Conservation (phyloP, 1,140 invertebrate genomes). For the Planococcus citri region DNA sequence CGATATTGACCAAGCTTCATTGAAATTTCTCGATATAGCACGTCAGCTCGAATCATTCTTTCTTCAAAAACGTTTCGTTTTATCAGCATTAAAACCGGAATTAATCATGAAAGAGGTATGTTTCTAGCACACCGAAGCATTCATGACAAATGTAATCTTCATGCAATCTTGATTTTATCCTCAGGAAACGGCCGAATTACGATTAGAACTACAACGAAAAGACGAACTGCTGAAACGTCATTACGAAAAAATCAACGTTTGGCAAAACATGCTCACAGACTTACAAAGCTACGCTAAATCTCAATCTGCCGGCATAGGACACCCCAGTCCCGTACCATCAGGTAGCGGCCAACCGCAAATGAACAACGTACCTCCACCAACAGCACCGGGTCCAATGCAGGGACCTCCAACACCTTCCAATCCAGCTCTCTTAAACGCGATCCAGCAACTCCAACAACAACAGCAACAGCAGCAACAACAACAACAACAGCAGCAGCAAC, state of each 20-base stretch:
- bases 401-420: conserved; percentile 17
- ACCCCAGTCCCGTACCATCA: conserved; percentile 19
- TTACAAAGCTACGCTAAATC: conserved; percentile 41
- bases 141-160: conserved; percentile 21
- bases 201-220: conserved; percentile 67
- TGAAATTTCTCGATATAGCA: conserved; percentile 76
- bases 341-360: neutral
- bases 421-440: conserved; percentile 29
- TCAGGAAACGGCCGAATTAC: conserved; percentile 71
- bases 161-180: too few species aligned
- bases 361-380: conserved; percentile 16
- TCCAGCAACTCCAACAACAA: conserved; percentile 40
- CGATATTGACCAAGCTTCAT: conserved; percentile 71
- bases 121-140: conserved; percentile 19
- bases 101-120: conserved; percentile 75
- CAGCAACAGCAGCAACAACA: conserved; percentile 29
- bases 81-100: conserved; percentile 83
- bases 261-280: conserved; percentile 75
- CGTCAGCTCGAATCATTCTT: conserved; percentile 90
- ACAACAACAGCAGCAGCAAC: conserved; percentile 15
- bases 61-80: conserved; percentile 75
- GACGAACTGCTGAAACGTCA: conserved; percentile 77
- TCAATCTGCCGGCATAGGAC: conserved; percentile 23
- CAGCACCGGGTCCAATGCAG: conserved; percentile 13
- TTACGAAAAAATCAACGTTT: conserved; percentile 77